A percentile compares a stretch with the other conserved stretches of the same genome.
These are phyloP conservation scores for Pteruthius melanotis DNA, from an alignment of 2,113 vertebrate species.

Conservation along the genomic window DNA sequence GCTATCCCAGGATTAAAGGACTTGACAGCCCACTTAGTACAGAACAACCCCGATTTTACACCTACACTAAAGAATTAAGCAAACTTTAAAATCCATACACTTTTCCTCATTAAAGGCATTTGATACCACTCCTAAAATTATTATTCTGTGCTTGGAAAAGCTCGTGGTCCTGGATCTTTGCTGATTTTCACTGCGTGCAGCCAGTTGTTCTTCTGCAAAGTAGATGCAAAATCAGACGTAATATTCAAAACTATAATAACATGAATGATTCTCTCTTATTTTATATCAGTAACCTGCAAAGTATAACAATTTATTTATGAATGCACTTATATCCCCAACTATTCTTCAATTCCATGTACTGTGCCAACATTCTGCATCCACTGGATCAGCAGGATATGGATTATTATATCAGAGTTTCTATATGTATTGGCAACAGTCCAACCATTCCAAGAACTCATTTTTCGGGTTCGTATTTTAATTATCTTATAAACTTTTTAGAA, in stretches of 20 bases:
- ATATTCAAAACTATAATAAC: neutral
- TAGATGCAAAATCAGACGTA: neutral
- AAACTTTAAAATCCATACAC: neutral
- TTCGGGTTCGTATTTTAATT: neutral
- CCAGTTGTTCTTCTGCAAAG: neutral
- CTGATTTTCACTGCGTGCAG: neutral
- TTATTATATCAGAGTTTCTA: accelerated
- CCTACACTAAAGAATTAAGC: accelerated
- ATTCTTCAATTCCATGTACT: neutral
- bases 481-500: neutral
- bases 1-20: neutral
- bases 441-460: neutral
- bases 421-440: neutral
- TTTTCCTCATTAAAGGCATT: neutral
- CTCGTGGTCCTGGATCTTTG: neutral
- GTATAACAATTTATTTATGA: neutral
- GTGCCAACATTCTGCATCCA: neutral
- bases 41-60: neutral
- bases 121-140: neutral
- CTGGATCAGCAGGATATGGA: neutral
- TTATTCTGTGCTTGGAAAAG: neutral
- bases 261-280: neutral
- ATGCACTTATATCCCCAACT: neutral
- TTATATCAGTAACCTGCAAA: neutral
- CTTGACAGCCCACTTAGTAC: neutral